Evolutionary conservation across 2,113 vertebrate genomes (phyloP), one percentile per base, ranked within the genome.

Genomic region (Gymnogyps californianus): DNA sequence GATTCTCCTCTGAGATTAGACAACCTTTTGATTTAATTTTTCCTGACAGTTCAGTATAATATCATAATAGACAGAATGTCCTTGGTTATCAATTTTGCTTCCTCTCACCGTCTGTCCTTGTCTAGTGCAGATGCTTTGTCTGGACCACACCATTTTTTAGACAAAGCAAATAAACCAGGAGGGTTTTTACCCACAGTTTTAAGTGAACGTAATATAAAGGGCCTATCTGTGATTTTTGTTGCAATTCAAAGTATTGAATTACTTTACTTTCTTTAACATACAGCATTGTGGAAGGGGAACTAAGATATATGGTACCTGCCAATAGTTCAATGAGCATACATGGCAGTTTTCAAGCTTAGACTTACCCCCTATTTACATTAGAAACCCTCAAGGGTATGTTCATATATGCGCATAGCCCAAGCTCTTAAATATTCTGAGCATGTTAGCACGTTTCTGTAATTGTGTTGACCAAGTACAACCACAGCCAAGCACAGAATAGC

Each of bases 1-100:
- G 74, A 72, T 54, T 94, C 34, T 96, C 91, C 90, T 89, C 61
- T 95, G 95, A 96, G 89, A 94, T 92, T 80, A 92, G 57, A 89
- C 90, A 96, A 96, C 85, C 92, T 92, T 94, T 93, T 96, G 94
- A 97, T 96, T 96, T 97, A 95, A 92, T 97, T 97, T 97, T 90
- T 93, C 65, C 42, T 95, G 91, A 96, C 87, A 96, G 93, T 89
- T 95, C 80, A 79, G 57, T 94, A 65, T 58, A 96, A 82, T 89
- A 76, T 77, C 54, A 83, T 78, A 85, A 94, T 18, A 95, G 57
- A 55, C 66, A 84, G 64, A 76, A 95, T 71, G 95, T 95, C 87
- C 80, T 89, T 94, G 66, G 22, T 87, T 93, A 94, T 93, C 61
- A 84, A 10, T 95, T 94, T 81, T 94, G 19, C 25, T 93, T 93